phyloP scores from a whole-genome alignment of 2,113 vertebrate genomes.

The Paramormyrops kingsleyae region DNA sequence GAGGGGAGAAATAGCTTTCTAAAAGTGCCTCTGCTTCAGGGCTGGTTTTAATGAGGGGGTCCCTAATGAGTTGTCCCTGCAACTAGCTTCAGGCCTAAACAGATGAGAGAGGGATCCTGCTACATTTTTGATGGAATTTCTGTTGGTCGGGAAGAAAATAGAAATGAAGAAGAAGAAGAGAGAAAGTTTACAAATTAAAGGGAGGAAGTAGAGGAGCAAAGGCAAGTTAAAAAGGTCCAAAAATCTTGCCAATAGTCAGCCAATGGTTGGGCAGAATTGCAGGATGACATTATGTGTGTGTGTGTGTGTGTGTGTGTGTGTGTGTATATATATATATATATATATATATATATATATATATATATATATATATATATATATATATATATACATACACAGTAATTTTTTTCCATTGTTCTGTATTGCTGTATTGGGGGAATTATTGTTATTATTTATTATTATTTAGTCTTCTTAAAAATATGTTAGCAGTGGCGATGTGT shows the following conservation, averaged over 20 bases:
- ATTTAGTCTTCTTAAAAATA: background rate
- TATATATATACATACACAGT: constrained; percentile 22
- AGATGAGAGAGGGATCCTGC: constrained; percentile 80
- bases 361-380: too few relatives aligned
- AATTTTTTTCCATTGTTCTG: constrained; percentile 30
- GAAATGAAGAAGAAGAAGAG: constrained; percentile 15
- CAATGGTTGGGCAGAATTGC: constrained; percentile 57
- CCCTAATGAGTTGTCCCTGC: constrained; percentile 83
- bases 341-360: too few relatives aligned
- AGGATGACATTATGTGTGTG: background rate
- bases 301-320: too few relatives aligned
- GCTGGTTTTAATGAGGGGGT: constrained; percentile 83
- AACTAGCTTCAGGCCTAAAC: constrained; percentile 84
- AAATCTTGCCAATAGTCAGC: constrained; percentile 52
- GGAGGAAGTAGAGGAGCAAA: background rate
- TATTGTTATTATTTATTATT: constrained; percentile 25
- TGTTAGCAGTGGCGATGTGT: background rate
- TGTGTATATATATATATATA: too few relatives aligned
- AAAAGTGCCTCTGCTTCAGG: constrained; percentile 77
- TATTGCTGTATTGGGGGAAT: constrained; percentile 12
- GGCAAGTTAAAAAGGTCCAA: background rate
- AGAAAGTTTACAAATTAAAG: constrained; percentile 19
- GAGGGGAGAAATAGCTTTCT: constrained; percentile 30
- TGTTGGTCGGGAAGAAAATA: constrained; percentile 50
- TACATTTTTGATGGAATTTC: constrained; percentile 86